These are phyloP conservation scores for Mormyrus lacerda DNA, from an alignment of 2,113 vertebrate species.

Conservation along the genomic window DNA sequence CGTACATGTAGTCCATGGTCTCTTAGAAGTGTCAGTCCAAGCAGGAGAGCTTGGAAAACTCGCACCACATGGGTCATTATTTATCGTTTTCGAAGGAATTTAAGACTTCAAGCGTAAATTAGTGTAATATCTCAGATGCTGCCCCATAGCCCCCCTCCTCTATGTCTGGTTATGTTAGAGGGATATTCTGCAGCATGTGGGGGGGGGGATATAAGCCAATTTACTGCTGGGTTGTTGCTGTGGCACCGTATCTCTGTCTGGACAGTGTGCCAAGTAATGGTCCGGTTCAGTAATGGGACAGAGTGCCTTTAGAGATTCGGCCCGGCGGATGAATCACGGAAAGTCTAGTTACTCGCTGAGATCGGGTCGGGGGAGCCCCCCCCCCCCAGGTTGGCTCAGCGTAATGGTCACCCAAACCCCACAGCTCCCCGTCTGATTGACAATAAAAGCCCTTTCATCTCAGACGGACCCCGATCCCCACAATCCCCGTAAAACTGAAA, in stretches of 20 bases:
- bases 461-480: not conserved
- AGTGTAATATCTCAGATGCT: not conserved
- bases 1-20: not conserved
- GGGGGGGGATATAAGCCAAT: not conserved
- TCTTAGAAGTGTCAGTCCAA: not conserved
- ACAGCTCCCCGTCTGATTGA: not conserved
- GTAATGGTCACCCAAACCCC: not conserved
- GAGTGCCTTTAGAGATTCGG: not conserved
- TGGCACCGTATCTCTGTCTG: not conserved
- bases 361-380: not conserved
- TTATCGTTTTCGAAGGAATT: not conserved
- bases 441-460: slow-evolving; percentile 9
- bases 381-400: not conserved
- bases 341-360: not conserved
- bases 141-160: not conserved
- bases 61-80: not conserved
- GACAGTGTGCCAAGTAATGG: not conserved
- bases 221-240: not conserved
- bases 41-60: not conserved
- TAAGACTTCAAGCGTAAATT: not conserved
- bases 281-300: not conserved
- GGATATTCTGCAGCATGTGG: not conserved
- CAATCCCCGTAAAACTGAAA: not conserved
- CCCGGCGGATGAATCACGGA: not conserved
- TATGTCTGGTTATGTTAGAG: not conserved